A percentile compares a stretch with the other conserved stretches of the same genome.
Conservation (phyloP, 2,888 invertebrate genomes). For the Junonia oenone region DNA sequence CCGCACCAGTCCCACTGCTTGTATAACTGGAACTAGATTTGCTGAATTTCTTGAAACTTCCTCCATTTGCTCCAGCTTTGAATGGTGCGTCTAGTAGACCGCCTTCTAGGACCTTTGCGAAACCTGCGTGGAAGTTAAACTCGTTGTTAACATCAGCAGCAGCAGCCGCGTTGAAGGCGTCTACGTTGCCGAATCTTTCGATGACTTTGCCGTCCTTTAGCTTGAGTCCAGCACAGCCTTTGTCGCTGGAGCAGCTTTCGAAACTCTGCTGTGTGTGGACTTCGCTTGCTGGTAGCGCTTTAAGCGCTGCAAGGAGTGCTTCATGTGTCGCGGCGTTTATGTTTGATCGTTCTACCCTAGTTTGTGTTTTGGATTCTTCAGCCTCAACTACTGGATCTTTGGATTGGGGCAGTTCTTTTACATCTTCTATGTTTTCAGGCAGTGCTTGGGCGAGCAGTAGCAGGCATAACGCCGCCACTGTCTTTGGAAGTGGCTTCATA, state of each 20-base stretch:
- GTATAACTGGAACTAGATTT: conserved; percentile 53
- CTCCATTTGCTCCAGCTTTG: conserved; percentile 50
- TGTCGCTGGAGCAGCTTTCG: conserved; percentile 63
- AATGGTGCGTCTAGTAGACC: conserved; percentile 74
- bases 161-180: conserved; percentile 58
- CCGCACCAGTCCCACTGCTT: conserved; percentile 28
- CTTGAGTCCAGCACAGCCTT: conserved; percentile 70
- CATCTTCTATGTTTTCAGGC: conserved; percentile 56
- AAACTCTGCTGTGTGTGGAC: conserved; percentile 66
- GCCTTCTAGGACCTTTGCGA: conserved; percentile 49
- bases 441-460: conserved; percentile 51
- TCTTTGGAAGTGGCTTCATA: conserved; percentile 69
- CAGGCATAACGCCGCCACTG: conserved; percentile 63
- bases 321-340: conserved; percentile 48
- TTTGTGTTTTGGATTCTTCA: conserved; percentile 50
- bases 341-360: conserved; percentile 34
- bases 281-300: conserved; percentile 51
- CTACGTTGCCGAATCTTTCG: conserved; percentile 60
- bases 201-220: conserved; percentile 66
- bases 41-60: conserved; percentile 56
- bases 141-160: conserved; percentile 49
- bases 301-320: conserved; percentile 50
- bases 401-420: conserved; percentile 52
- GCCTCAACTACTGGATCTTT: conserved; percentile 53
- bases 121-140: conserved; percentile 59